Evolutionary conservation across 2,797 vertebrate species (phyloP), one percentile per base, ranked within the genome.

Genomic region (Acestrorhynchus altus): DNA sequence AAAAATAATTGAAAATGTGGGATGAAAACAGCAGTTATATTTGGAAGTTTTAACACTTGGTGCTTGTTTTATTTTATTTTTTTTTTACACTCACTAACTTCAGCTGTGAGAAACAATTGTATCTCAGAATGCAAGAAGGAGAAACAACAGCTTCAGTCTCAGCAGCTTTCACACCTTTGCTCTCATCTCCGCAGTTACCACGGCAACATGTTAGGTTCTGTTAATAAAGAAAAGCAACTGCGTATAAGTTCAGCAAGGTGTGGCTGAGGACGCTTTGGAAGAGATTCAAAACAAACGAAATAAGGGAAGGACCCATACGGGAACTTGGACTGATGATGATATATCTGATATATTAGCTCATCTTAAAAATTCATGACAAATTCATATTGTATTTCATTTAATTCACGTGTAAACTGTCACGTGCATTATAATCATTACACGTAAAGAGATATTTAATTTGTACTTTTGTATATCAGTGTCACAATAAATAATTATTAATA

Each of bases 121-220:
- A 40, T 49, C 64, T 70, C 12, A 16, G 47, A 8, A 59, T 13
- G 77, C 67, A 64, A 84, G 66, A 64, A 81, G 74, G 60, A 87
- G 78, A 56, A 82, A 69, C 68, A 68, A 70, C 80, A 78, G 73
- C 78, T 79, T 77, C 80, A 59, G 71, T 80, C 83, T 82, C 78
- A 67, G 57, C 80, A 63, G 57, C 83, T 82, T 84, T 83, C 82
- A 76, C 84, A 75, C 80, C 80, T 80, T 84, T 79, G 72, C 63
- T 81, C 79, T 79, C 80, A 76, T 81, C 73, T 74, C 49, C 49
- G 68, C 70, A 0, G 86, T 87, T 87, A 79, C 87, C 84, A 84
- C 60, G 84, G 85, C 84, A 86, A 89, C 87, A 77, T 70, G 83
- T 77, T 73, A 84, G 74, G 78, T 87, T 78, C 79, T 80, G 80